Evolutionary conservation across 2,888 invertebrate genomes (phyloP).

Genomic region (Troides helena): DNA sequence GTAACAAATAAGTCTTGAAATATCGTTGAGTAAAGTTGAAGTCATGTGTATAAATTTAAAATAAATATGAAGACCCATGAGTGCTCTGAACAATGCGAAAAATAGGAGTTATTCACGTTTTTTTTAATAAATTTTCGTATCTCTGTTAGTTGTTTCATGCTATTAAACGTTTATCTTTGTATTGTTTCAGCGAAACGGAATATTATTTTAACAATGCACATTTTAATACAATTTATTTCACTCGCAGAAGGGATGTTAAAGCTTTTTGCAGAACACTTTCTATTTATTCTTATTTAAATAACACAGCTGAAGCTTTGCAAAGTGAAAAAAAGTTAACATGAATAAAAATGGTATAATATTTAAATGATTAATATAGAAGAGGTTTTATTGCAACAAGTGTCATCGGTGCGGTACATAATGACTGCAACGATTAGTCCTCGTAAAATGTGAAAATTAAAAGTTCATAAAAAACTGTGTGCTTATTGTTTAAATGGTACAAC

Average conservation of each 20-base stretch:
- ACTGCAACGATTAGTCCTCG: slow-evolving; percentile 1
- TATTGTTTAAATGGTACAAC: background rate
- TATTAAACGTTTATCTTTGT: slow-evolving; percentile 29
- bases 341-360: background rate
- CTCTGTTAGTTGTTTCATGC: slow-evolving; percentile 25
- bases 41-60: background rate
- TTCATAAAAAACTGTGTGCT: background rate
- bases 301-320: background rate
- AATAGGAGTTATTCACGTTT: slow-evolving; percentile 18
- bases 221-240: slow-evolving; percentile 20
- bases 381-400: background rate
- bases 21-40: too few species aligned
- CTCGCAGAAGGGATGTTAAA: slow-evolving; percentile 2
- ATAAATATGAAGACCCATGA: slow-evolving; percentile 15
- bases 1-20: too few species aligned
- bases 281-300: slow-evolving; percentile 1
- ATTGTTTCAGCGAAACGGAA: slow-evolving; percentile 23
- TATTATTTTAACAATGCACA: slow-evolving; percentile 27
- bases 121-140: slow-evolving; percentile 24
- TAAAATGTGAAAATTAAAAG: background rate
- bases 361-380: background rate
- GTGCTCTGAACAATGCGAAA: slow-evolving; percentile 18
- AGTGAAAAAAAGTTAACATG: slow-evolving; percentile 1
- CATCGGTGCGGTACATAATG: slow-evolving; percentile 1
- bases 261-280: slow-evolving; percentile 2